A percentile compares a stretch with the other conserved stretches of the same genome.
These are phyloP conservation scores for Spinibarbus caldwelli DNA, from an alignment of 2,797 vertebrate species.

Conservation along the genomic window DNA sequence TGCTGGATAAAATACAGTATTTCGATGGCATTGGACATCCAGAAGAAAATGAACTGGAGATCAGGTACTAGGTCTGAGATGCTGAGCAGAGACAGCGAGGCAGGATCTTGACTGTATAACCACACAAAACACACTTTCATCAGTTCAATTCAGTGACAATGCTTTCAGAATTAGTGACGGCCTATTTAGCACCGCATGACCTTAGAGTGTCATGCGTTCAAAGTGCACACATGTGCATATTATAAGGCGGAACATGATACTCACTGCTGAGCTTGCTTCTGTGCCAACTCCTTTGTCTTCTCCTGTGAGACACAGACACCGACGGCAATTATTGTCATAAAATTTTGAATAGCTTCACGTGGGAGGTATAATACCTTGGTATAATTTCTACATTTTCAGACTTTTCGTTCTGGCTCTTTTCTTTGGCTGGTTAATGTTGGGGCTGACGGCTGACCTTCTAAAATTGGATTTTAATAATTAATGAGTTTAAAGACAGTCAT, in stretches of 20 bases:
- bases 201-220: constrained; percentile 22
- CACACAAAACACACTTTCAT: constrained; percentile 37
- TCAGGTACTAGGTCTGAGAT: constrained; percentile 90
- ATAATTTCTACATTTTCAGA: background rate
- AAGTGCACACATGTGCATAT: constrained; percentile 22
- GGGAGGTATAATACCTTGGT: constrained; percentile 58
- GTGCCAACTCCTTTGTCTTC: constrained; percentile 93
- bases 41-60: constrained; percentile 92
- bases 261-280: constrained; percentile 97
- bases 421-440: constrained; percentile 41
- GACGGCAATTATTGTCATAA: constrained; percentile 74
- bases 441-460: constrained; percentile 51
- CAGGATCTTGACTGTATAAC: constrained; percentile 86
- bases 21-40: constrained; percentile 97
- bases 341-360: constrained; percentile 70
- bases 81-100: constrained; percentile 81
- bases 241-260: constrained; percentile 77
- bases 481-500: constrained; percentile 48
- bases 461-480: constrained; percentile 63
- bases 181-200: constrained; percentile 27
- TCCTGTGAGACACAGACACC: constrained; percentile 79
- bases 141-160: background rate
- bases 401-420: constrained; percentile 9
- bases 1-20: constrained; percentile 95
- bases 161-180: background rate